Conservation (phyloP, 2,888 invertebrate genomes). For the Bimastos eiseni region DNA sequence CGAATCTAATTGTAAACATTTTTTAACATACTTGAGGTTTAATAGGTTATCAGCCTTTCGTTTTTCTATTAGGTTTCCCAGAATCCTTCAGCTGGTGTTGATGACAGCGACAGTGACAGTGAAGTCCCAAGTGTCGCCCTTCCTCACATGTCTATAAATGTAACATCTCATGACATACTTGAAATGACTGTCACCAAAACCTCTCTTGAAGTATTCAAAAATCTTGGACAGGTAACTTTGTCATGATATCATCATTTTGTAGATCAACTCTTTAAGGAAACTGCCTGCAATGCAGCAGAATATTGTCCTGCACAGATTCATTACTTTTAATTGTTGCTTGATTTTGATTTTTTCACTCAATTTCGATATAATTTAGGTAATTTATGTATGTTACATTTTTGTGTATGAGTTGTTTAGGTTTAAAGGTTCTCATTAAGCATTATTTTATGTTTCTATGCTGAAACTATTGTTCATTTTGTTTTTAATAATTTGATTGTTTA, state of each 20-base stretch:
- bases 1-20: background rate
- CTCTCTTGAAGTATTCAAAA: slow-evolving; percentile 77
- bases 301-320: background rate
- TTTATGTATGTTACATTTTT: background rate
- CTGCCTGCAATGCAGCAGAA: background rate
- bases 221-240: slow-evolving; percentile 71
- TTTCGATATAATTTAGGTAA: background rate
- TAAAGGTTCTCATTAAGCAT: background rate
- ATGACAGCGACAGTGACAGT: slow-evolving; percentile 47
- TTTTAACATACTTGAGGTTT: background rate
- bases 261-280: background rate
- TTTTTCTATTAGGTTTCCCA: background rate
- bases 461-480: background rate
- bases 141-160: slow-evolving; percentile 55
- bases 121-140: slow-evolving; percentile 57
- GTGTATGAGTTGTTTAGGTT: background rate
- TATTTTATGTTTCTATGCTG: background rate
- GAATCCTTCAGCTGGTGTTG: background rate
- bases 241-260: too few relatives aligned
- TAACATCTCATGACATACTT: slow-evolving; percentile 52
- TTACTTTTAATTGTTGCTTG: background rate
- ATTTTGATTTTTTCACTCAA: background rate
- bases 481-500: background rate
- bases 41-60: background rate
- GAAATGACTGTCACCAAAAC: slow-evolving; percentile 81